phyloP scores from a whole-genome alignment of 2,113 vertebrate species.

The Passer domesticus region DNA sequence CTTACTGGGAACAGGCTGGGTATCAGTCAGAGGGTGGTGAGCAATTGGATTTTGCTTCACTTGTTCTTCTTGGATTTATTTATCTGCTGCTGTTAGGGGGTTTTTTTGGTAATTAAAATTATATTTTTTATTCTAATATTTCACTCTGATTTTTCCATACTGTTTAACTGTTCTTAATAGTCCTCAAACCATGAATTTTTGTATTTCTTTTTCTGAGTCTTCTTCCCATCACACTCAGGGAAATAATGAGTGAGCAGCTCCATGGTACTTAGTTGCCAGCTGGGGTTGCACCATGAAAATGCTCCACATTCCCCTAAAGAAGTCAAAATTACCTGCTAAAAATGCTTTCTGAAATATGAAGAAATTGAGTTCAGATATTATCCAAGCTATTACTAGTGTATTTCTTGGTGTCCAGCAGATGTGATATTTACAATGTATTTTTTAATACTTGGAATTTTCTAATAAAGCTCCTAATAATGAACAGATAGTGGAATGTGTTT shows the following conservation, averaged over 20 bases:
- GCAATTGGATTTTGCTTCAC: neutral
- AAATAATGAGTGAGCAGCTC: neutral
- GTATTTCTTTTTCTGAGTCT: neutral
- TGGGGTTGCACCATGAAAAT: neutral
- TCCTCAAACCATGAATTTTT: neutral
- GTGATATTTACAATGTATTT: neutral
- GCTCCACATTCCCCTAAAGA: neutral
- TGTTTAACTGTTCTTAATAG: neutral
- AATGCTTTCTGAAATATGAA: neutral
- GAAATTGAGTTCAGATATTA: neutral
- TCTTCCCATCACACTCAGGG: neutral
- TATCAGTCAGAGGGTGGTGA: neutral
- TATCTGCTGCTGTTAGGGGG: neutral
- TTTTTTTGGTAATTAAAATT: neutral
- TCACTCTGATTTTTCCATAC: accelerated
- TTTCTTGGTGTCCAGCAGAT: neutral
- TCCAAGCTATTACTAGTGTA: neutral
- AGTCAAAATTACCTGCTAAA: neutral
- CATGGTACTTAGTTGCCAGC: neutral
- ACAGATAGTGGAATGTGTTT: neutral
- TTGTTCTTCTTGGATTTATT: neutral
- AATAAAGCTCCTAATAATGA: neutral
- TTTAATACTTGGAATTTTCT: neutral
- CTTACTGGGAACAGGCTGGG: neutral
- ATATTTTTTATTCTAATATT: neutral